phyloP scores from a whole-genome alignment of 2,888 invertebrate species.

The Pollenia amentaria region DNA sequence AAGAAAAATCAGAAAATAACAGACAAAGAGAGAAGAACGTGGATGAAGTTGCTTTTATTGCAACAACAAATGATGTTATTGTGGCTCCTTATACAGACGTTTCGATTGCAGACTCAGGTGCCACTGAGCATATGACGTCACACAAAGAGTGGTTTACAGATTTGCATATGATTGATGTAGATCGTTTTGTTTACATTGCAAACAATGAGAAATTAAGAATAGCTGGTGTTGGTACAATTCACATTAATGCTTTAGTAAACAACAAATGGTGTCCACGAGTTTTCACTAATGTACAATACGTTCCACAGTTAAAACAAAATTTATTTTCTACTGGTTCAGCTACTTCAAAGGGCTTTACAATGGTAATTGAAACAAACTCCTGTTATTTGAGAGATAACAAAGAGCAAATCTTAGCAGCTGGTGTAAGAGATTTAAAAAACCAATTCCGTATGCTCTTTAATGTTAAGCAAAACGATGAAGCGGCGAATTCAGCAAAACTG shows the following conservation, averaged over 20 bases:
- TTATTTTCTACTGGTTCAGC: constrained; percentile 66
- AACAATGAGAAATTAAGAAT: constrained; percentile 58
- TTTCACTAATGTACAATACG: constrained; percentile 67
- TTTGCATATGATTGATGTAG: constrained; percentile 25
- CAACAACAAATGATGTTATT: constrained; percentile 28
- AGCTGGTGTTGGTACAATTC: constrained; percentile 49
- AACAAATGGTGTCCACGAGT: constrained; percentile 46
- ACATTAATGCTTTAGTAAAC: constrained; percentile 55
- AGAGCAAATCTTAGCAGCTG: constrained; percentile 42
- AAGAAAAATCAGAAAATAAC: constrained; percentile 22
- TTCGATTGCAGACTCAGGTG: constrained; percentile 62
- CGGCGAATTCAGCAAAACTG: constrained; percentile 34
- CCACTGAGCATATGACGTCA: constrained; percentile 70
- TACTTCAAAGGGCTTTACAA: constrained; percentile 42
- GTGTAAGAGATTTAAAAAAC: constrained; percentile 43
- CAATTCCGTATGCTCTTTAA: constrained; percentile 55
- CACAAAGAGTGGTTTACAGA: constrained; percentile 43
- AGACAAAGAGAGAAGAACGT: constrained; percentile 47
- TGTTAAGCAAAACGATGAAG: constrained; percentile 3
- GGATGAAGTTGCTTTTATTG: constrained; percentile 57
- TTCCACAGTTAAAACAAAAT: constrained; percentile 69
- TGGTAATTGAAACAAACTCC: constrained; percentile 37
- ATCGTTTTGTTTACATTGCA: no score
- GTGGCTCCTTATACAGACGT: constrained; percentile 19
- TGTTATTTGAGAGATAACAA: constrained; percentile 37